A percentile compares a stretch with the other conserved stretches of the same genome.
Conservation (phyloP, 1,140 invertebrate genomes). For the Galleria mellonella region DNA sequence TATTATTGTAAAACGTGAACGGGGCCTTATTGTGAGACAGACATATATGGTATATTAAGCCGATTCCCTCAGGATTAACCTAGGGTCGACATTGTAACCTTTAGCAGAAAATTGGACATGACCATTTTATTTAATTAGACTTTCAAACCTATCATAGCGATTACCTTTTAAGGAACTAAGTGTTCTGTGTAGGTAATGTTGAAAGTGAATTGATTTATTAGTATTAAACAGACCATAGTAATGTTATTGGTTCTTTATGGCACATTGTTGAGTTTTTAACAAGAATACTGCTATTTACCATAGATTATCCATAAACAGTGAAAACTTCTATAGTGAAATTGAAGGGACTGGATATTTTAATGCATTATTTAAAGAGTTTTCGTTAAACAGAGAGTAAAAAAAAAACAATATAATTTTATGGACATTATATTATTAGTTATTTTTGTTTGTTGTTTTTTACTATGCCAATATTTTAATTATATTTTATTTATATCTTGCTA, state of each 20-base stretch:
- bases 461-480: too few relatives aligned
- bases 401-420: too few relatives aligned
- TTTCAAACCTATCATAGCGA: conserved; percentile 11
- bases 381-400: too few relatives aligned
- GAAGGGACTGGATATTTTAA: too few relatives aligned
- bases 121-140: conserved; percentile 34
- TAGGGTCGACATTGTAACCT: conserved; percentile 22
- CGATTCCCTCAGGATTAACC: conserved; percentile 27
- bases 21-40: conserved; percentile 26
- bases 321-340: too few relatives aligned
- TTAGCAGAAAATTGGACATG: conserved; percentile 34
- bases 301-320: not conserved
- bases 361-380: too few relatives aligned
- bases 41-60: conserved; percentile 34
- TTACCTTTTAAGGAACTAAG: not conserved
- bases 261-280: not conserved
- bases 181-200: not conserved
- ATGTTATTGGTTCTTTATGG: not conserved
- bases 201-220: not conserved
- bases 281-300: not conserved
- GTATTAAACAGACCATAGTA: not conserved
- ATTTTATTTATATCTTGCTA: too few relatives aligned
- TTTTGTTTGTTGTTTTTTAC: too few relatives aligned
- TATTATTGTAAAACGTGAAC: conserved; percentile 34
- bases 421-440: too few relatives aligned